Evolutionary conservation across 1,140 invertebrate species (phyloP), one percentile per base, ranked within the genome.

Genomic region (Nasonia vitripennis): DNA sequence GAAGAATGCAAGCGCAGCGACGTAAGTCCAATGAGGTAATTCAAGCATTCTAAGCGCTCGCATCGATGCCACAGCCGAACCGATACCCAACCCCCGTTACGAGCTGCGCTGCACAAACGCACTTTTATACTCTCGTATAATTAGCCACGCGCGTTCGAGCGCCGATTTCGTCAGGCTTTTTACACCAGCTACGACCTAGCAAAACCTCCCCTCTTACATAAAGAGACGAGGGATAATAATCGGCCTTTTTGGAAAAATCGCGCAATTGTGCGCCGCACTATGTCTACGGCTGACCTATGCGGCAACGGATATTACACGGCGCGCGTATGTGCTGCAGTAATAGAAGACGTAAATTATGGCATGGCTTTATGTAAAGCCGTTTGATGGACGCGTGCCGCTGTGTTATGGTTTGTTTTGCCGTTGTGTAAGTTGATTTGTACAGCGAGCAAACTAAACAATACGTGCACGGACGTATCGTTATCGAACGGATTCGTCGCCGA

Each of bases 231-330:
- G 4, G 41, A 45, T 45, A 45, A 23, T 9, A 51, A 27, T 27
- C 2, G 12, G n/a, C 17, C 5, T 31, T 62, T 78, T 67, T 62
- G 14, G 55, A 0, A 20, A 67, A 41, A 41, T 79, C 27, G 31
- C 14, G 55, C 48, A n/a, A n/a, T 14, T 78, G 27, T 31, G 17
- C 12, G 20, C 14, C 34, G 41, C 45, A 20, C 14, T 10, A 27
- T 27, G 27, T 27, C 55, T n/a, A 41, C 48, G 27, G n/a, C 45
- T 82, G 81, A 82, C 81, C 81, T 74, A 74, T 82, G 81, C 70
- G 14, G 70, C 75, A 82, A 82, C 27, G 23, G 7, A 20, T 74
- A 74, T 62, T 82, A 82, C 70, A 82, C 34, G 68, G 0, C 23
- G 2, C 34, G 68, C 9, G 23, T n/a, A 5, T 48, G 37, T 31